Percentiles rank a stretch among this genome's conserved stretches.
Conservation (phyloP, 2,888 invertebrate species). For the Pollenia angustigena region DNA sequence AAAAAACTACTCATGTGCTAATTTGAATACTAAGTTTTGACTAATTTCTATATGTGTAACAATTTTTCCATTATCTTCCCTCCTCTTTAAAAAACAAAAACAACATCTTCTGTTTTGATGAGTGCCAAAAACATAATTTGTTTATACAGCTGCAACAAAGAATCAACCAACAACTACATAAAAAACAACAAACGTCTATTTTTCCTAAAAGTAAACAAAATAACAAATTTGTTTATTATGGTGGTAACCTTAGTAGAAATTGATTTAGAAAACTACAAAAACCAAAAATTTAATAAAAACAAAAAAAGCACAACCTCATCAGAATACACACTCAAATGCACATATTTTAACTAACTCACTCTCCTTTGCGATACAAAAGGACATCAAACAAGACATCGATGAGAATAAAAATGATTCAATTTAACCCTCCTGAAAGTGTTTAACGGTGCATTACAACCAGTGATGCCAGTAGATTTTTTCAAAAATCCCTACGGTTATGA, state of each 20-base stretch:
- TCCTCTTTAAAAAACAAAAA: too few relatives aligned
- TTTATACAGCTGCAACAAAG: constrained; percentile 73
- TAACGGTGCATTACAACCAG: constrained; percentile 20
- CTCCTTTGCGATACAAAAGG: neutral
- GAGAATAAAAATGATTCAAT: constrained; percentile 23
- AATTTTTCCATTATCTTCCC: neutral
- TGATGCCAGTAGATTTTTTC: too few relatives aligned
- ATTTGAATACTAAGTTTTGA: neutral
- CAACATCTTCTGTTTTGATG: constrained; percentile 4
- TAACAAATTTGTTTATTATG: constrained; percentile 71
- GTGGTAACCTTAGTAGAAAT: constrained; percentile 67
- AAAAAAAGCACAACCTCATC: constrained; percentile 60
- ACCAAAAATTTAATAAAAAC: constrained; percentile 31
- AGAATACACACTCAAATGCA: constrained; percentile 18
- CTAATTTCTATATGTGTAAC: constrained; percentile 14
- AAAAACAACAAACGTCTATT: constrained; percentile 34
- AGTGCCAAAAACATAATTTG: constrained; percentile 65
- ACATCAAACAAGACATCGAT: constrained; percentile 10
- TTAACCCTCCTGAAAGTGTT: constrained; percentile 44
- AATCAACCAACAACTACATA: constrained; percentile 24
- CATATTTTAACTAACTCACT: neutral
- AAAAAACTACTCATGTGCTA: neutral
- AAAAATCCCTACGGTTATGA: too few relatives aligned
- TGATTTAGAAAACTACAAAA: constrained; percentile 35
- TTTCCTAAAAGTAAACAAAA: constrained; percentile 48